phyloP scores from a whole-genome alignment of 2,888 invertebrate genomes.

The Acanthosepion lycidas region DNA sequence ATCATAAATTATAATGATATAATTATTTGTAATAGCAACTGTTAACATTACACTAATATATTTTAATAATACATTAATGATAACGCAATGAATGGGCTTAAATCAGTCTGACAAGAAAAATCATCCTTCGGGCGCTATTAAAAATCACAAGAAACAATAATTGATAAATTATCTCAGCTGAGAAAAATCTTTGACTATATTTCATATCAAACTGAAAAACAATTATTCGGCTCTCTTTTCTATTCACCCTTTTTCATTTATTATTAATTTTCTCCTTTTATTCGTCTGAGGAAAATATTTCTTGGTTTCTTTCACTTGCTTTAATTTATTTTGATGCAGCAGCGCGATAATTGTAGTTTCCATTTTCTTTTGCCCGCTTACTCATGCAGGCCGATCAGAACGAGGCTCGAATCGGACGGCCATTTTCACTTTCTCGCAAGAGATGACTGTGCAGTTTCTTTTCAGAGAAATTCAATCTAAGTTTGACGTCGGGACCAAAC shows the following conservation, averaged over 20 bases:
- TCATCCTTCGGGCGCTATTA: too few species aligned
- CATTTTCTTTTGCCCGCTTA: slow-evolving; percentile 33
- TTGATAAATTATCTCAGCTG: neutral
- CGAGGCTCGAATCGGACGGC: slow-evolving; percentile 3
- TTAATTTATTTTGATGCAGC: slow-evolving; percentile 33
- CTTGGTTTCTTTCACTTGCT: neutral
- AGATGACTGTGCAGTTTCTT: neutral
- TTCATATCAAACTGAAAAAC: slow-evolving; percentile 14
- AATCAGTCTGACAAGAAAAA: too few species aligned
- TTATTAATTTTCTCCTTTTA: neutral
- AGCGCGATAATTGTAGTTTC: neutral
- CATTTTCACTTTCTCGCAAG: neutral
- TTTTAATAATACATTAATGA: neutral
- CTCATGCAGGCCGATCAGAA: neutral
- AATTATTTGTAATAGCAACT: neutral
- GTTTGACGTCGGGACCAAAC: slow-evolving; percentile 11
- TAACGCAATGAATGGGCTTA: too few species aligned
- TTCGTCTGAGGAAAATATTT: neutral
- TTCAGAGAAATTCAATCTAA: slow-evolving; percentile 15
- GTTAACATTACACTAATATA: neutral
- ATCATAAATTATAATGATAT: neutral
- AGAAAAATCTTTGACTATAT: neutral
- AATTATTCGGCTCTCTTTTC: neutral
- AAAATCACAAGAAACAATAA: neutral
- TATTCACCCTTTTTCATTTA: neutral